These are phyloP conservation scores for Periophthalmodon schlosseri DNA, from an alignment of 2,113 vertebrate genomes.

Conservation along the genomic window DNA sequence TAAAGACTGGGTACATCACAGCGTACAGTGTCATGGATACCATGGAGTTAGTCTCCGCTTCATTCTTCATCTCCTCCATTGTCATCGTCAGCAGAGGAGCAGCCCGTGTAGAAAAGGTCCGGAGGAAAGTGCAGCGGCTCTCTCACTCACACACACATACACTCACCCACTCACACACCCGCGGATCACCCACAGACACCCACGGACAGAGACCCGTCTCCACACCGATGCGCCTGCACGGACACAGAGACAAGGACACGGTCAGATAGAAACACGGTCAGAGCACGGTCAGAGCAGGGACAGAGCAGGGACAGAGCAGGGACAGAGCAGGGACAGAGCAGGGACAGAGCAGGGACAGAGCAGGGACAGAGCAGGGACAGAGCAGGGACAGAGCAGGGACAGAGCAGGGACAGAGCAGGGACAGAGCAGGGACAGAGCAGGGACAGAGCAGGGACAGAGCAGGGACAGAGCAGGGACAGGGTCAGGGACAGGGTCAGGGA, in stretches of 20 bases:
- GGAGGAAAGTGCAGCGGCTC: constrained; percentile 71
- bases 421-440: neutral
- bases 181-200: constrained; percentile 51
- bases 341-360: neutral
- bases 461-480: neutral
- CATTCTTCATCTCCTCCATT: constrained; percentile 99
- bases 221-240: constrained; percentile 48
- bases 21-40: constrained; percentile 99
- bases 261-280: neutral
- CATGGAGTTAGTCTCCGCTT: constrained; percentile 99
- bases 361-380: neutral
- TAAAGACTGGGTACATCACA: constrained; percentile 98
- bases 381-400: neutral
- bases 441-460: neutral
- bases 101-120: constrained; percentile 60
- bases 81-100: constrained; percentile 97
- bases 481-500: no score
- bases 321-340: no score
- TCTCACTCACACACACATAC: constrained; percentile 68
- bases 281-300: neutral
- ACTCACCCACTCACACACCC: constrained; percentile 48
- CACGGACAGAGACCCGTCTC: constrained; percentile 41
- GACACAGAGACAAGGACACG: neutral
- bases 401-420: no score
- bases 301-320: neutral